A percentile compares a stretch with the other conserved stretches of the same genome.
Evolutionary conservation across 2,888 invertebrate genomes (phyloP).

Genomic region (Agelastica alni): DNA sequence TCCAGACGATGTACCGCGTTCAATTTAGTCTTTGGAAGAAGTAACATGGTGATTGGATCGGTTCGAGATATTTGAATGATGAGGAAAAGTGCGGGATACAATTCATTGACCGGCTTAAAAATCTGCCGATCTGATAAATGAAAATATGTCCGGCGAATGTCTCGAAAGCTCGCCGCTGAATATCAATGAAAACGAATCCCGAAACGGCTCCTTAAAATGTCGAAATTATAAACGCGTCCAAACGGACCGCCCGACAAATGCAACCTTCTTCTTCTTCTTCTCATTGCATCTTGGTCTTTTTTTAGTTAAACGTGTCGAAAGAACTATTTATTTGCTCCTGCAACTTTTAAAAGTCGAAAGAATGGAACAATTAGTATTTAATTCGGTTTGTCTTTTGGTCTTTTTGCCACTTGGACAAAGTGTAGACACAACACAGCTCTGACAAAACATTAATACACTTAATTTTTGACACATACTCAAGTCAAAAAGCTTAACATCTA

Average conservation of each 20-base stretch:
- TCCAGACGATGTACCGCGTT: neutral
- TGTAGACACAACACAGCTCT: neutral
- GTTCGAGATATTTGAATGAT: too few species aligned
- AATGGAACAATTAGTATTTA: slow-evolving; percentile 19
- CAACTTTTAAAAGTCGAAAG: slow-evolving; percentile 13
- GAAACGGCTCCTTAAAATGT: slow-evolving; percentile 28
- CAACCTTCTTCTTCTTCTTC: slow-evolving; percentile 4
- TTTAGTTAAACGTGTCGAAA: slow-evolving; percentile 9
- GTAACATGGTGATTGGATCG: too few species aligned
- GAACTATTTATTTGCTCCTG: slow-evolving; percentile 19
- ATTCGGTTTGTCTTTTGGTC: slow-evolving; percentile 4
- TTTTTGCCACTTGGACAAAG: slow-evolving; percentile 2
- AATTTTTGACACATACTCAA: too few species aligned
- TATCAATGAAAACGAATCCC: slow-evolving; percentile 45
- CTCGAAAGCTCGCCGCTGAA: slow-evolving; percentile 42
- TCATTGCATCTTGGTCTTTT: slow-evolving; percentile 1
- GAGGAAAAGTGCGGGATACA: too few species aligned
- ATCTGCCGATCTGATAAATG: slow-evolving; percentile 46
- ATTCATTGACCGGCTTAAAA: neutral
- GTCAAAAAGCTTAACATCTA: too few species aligned
- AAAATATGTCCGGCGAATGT: slow-evolving; percentile 46
- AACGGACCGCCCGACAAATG: slow-evolving; percentile 5
- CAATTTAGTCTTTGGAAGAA: too few species aligned
- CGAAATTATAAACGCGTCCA: slow-evolving; percentile 18
- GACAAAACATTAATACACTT: neutral